phyloP scores from a whole-genome alignment of 2,113 vertebrate genomes.

The Oceanodroma tethys region DNA sequence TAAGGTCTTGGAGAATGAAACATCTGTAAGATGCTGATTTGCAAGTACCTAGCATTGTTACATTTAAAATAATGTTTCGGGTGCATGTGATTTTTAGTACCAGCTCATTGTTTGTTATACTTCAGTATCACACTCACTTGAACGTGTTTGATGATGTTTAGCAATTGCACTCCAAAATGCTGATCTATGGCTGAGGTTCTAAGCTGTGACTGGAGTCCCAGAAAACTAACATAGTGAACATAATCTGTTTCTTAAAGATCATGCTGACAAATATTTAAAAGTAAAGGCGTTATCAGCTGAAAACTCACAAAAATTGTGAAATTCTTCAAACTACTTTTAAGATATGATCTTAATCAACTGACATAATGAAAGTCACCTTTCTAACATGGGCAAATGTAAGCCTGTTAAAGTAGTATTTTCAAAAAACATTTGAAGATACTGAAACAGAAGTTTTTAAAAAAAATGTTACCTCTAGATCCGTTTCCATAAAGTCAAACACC shows the following conservation, averaged over 20 bases:
- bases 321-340: background rate
- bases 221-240: background rate
- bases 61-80: background rate
- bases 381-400: background rate
- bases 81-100: background rate
- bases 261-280: background rate
- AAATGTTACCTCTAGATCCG: slow-evolving; percentile 91
- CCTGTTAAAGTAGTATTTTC: background rate
- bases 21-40: background rate
- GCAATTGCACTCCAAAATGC: background rate
- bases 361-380: background rate
- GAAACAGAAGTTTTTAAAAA: background rate
- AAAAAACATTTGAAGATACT: background rate
- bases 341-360: background rate
- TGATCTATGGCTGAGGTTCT: background rate
- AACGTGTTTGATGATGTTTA: background rate
- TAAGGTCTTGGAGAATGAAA: background rate
- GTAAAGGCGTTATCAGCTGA: background rate
- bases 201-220: background rate
- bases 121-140: background rate
- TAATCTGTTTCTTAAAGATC: background rate
- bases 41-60: background rate
- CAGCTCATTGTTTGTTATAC: background rate
- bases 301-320: background rate
- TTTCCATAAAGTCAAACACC: slow-evolving; percentile 99